Conservation (phyloP, 64 coral and sea anemone species). For the Montipora foliosa region DNA sequence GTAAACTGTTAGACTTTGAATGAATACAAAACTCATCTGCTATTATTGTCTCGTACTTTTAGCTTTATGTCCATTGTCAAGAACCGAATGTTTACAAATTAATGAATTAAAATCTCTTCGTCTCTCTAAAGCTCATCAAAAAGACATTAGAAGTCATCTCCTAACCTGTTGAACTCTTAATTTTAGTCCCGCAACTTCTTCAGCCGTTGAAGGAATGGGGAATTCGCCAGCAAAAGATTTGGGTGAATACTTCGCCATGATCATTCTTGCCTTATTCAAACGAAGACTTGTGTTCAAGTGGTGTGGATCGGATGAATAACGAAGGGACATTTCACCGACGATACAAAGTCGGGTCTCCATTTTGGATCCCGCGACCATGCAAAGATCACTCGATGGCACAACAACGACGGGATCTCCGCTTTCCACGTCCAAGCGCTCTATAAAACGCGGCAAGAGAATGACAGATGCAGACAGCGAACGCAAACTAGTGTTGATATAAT, state of each 20-base stretch:
- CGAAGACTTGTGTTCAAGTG: constrained; percentile 80
- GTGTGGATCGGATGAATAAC: constrained; percentile 68
- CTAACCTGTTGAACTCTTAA: constrained; percentile 62
- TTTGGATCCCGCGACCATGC: constrained; percentile 79
- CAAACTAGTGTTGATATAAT: constrained; percentile 75
- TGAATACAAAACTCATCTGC: background rate
- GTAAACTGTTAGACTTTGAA: no score
- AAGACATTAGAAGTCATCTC: constrained; percentile 18
- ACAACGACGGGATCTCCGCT: constrained; percentile 67
- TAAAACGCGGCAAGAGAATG: constrained; percentile 72
- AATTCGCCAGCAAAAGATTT: constrained; percentile 76
- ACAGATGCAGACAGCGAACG: constrained; percentile 83
- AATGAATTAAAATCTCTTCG: background rate
- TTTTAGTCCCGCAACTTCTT: constrained; percentile 72
- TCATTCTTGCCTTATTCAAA: constrained; percentile 59
- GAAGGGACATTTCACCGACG: constrained; percentile 84
- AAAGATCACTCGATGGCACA: constrained; percentile 71
- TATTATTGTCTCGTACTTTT: background rate
- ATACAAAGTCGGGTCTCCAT: constrained; percentile 80
- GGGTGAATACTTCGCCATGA: constrained; percentile 64
- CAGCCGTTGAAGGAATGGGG: constrained; percentile 64
- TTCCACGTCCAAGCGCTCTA: constrained; percentile 70
- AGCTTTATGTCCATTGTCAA: constrained; percentile 14
- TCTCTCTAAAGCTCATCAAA: background rate
- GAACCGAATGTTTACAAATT: background rate